phyloP scores from a whole-genome alignment of 92 coral and sea anemone genomes.

The Zoanthus solanderi region DNA sequence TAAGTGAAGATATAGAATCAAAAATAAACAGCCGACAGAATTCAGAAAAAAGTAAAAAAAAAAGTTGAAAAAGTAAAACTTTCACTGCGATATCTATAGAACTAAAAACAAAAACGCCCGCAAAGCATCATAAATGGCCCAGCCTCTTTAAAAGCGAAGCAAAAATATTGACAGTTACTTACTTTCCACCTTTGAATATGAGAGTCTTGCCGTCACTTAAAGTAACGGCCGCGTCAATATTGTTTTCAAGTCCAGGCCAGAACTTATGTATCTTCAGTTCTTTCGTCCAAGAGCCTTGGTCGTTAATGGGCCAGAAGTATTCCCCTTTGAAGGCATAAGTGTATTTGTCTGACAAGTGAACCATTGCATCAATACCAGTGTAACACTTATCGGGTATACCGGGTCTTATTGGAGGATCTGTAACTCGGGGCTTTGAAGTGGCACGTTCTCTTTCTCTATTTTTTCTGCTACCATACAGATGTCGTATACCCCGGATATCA shows the following conservation, averaged over 20 bases:
- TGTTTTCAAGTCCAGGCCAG: constrained; percentile 83
- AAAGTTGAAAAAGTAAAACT: too few species aligned
- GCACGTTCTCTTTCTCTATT: constrained; percentile 37
- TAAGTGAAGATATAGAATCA: too few species aligned
- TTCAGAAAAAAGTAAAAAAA: too few species aligned
- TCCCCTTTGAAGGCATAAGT: constrained; percentile 88
- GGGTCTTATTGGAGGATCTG: constrained; percentile 57
- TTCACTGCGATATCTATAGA: too few species aligned
- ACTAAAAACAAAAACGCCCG: too few species aligned
- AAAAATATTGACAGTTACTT: background rate
- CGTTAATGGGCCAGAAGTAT: constrained; percentile 90
- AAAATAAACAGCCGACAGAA: too few species aligned
- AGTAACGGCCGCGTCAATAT: constrained; percentile 87
- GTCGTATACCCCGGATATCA: constrained; percentile 85
- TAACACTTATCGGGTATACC: constrained; percentile 69
- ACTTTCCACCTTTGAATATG: constrained; percentile 83
- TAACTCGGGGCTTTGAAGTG: constrained; percentile 33
- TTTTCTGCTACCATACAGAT: constrained; percentile 74
- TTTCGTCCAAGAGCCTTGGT: constrained; percentile 68
- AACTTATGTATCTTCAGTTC: constrained; percentile 73
- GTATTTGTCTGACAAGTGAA: constrained; percentile 64
- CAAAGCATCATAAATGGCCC: background rate
- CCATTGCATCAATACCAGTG: constrained; percentile 76
- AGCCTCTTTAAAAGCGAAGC: background rate
- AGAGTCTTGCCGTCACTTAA: constrained; percentile 73